phyloP scores from a whole-genome alignment of 1,140 invertebrate species.

The Trichonephila inaurata region DNA sequence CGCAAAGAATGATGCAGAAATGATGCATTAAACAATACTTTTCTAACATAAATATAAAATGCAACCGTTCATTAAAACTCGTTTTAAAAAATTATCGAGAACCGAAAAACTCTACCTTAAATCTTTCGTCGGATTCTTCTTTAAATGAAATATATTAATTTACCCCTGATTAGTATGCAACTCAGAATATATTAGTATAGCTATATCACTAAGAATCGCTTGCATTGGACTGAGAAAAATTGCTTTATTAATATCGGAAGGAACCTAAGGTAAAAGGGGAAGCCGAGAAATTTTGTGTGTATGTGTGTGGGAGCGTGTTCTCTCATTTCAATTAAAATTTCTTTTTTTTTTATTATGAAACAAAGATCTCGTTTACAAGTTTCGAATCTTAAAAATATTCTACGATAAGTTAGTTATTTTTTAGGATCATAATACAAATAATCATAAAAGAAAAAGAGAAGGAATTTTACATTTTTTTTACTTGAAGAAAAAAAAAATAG shows the following conservation, averaged over 20 bases:
- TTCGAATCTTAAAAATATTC: not conserved
- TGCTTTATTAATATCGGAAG: not conserved
- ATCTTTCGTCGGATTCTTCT: too few relatives aligned
- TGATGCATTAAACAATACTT: too few relatives aligned
- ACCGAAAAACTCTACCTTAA: too few relatives aligned
- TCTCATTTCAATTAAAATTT: not conserved
- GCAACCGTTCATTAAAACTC: too few relatives aligned
- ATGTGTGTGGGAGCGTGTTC: not conserved
- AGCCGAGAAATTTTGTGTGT: not conserved
- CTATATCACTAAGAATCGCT: not conserved
- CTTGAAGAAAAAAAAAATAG: not conserved
- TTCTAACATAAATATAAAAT: too few relatives aligned
- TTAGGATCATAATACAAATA: not conserved
- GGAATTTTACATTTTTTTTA: not conserved
- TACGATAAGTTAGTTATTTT: conserved; percentile 6
- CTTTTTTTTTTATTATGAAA: not conserved
- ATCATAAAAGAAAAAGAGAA: not conserved
- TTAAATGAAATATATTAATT: too few relatives aligned
- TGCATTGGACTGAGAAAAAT: not conserved
- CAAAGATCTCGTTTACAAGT: not conserved
- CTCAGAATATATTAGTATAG: too few relatives aligned
- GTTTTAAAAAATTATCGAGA: too few relatives aligned
- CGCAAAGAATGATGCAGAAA: too few relatives aligned
- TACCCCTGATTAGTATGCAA: too few relatives aligned
- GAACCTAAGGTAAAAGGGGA: not conserved